Percentiles rank a stretch among this genome's conserved stretches.
Conservation (phyloP, 2,797 vertebrate species). For the Alfaro cultratus region DNA sequence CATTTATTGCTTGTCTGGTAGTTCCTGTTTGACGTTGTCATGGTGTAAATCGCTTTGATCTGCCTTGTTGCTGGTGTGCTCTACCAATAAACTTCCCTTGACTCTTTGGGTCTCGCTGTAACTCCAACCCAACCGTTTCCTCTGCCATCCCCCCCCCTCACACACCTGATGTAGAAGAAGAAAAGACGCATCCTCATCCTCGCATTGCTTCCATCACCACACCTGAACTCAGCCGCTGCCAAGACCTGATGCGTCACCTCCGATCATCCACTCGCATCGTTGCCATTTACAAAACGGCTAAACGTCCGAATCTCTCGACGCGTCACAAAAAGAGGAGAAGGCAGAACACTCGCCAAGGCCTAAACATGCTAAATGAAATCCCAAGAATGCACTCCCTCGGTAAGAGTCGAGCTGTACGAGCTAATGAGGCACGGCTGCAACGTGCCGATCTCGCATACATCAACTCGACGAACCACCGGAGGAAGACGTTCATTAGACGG, state of each 20-base stretch:
- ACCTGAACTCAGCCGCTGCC: conserved; percentile 5
- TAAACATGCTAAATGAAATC: conserved; percentile 54
- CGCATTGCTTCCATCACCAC: neutral
- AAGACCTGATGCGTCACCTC: neutral
- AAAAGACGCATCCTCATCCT: neutral
- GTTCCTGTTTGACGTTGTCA: no score
- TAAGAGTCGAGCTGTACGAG: neutral
- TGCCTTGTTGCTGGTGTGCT: no score
- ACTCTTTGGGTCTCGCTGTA: neutral
- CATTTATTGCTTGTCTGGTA: no score
- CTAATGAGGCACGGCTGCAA: conserved; percentile 34
- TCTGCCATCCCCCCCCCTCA: neutral
- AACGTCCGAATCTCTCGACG: neutral
- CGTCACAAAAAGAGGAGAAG: conserved; percentile 16
- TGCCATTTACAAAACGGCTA: neutral
- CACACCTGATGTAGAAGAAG: neutral
- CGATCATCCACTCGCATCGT: conserved; percentile 19
- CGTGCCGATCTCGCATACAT: conserved; percentile 19
- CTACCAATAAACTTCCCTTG: no score
- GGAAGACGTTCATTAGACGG: conserved; percentile 35
- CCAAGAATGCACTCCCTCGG: conserved; percentile 7
- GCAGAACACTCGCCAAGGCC: conserved; percentile 58
- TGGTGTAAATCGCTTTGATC: no score
- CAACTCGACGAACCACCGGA: conserved; percentile 22
- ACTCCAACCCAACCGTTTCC: neutral